Evolutionary conservation across 2,888 invertebrate genomes (phyloP), one percentile per base, ranked within the genome.

Genomic region (Thyatira batis): DNA sequence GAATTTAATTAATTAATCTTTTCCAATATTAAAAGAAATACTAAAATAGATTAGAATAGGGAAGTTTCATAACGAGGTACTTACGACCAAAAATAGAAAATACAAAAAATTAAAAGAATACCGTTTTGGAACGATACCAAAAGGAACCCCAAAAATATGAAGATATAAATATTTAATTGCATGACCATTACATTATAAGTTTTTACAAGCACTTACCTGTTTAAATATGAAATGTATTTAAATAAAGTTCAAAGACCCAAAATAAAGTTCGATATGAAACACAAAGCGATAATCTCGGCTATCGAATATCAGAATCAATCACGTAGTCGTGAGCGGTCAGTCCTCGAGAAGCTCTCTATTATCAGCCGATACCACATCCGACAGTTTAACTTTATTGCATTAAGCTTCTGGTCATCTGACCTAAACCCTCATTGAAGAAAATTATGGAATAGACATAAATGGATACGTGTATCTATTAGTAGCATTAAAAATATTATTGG

Each of bases 281-380:
- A 67, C 57, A 63, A 68, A 68, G 60, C 55, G 57, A 63, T 66
- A 58, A 66, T 65, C 58, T 67, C 58, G 50, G 49, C 49, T 63
- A 63, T 63, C 55, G 52, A 65, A 62, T 60, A 60, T 51, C 52
- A 43, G 58, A 71, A 68, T 62, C 63, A 73, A 76, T 77, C 79
- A 78, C 66, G 69, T 61, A 75, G 58, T 69, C 70, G 79, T 74
- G 71, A 72, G 69, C 71, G 61, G 70, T 77, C 73, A 58, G 68
- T 72, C 72, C 71, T 60, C 62, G 52, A 57, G 63, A 70, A 43
- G 48, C 48, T 27, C 33, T 20, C 21, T 25, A 17, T 44, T 23
- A 66, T 63, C 52, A 51, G 23, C 56, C 51, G 58, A 58, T 66
- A 61, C 55, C 59, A 67, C 70, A 71, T 71, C 69, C 70, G 65